Base-by-base conservation (phyloP, 2,888 invertebrate species). In the Therioaphis trifolii region DNA sequence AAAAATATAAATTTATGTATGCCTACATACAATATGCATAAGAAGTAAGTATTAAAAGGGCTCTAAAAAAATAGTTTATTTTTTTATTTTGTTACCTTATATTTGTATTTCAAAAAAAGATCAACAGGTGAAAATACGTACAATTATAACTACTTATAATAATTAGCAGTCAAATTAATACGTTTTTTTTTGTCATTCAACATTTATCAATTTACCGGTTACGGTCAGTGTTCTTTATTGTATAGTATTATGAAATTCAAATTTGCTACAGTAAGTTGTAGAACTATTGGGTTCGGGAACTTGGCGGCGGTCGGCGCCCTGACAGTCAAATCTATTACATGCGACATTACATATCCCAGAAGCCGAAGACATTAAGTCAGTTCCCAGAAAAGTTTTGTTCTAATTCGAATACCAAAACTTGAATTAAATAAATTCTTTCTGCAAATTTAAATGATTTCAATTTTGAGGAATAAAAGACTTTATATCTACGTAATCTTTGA, bases 311-410 rank as follows among this genome's bases (percentile, higher is more conserved):
- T 49, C 77, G 14, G 63, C 29, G 49, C 27, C 63, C n/a, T 49
- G n/a, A 14, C 29, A 63, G 15, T 49, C 43, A 29, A 77, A 77
- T 77, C 63, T 77, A 77, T 66, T 77, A 77, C 77, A 29, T 66
- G 49, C 29, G 77, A 77, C 63, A 66, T 77, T 49, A 77, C 61
- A 49, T 63, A 35, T 63, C 63, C 29, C 4, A 43, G n/a, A n/a
- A n/a, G 18, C 12, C 43, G 24, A 35, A 43, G 24, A 0, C 46
- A 63, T 76, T 63, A 63, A 76, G 76, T n/a, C n/a, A 24, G 35
- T n/a, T 58, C n/a, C 14, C 9, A 21, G 15, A 66, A 75, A 76
- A 77, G 77, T 77, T 77, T 49, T 18, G 35, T 15, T 15, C 49
- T 11, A 27, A 76, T 46, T 49, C 18, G 11, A 27, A 27, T 18